A percentile compares a stretch with the other conserved stretches of the same genome.
phyloP scores from a whole-genome alignment of 2,113 vertebrate species.

The Malurus cyaneus region DNA sequence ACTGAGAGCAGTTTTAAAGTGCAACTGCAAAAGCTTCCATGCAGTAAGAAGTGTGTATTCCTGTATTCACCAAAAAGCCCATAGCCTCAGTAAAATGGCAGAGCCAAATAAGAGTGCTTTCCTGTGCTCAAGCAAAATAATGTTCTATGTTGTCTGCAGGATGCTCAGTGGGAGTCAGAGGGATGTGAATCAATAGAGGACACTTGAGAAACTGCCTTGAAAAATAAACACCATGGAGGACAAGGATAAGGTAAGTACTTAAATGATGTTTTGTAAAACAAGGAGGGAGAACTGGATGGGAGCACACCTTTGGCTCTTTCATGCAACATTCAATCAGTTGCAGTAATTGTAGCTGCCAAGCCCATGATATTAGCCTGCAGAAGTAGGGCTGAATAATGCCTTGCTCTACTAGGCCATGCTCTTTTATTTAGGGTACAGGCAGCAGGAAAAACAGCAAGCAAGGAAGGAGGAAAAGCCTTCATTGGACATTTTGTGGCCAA shows the following conservation, averaged over 20 bases:
- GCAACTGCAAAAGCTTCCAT: background rate
- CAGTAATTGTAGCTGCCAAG: background rate
- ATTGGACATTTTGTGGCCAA: background rate
- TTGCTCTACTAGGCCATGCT: background rate
- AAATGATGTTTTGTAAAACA: background rate
- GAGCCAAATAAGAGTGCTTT: background rate
- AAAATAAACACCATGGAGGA: background rate
- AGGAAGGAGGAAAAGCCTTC: background rate
- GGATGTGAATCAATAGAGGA: background rate
- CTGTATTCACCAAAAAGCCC: background rate
- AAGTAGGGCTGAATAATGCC: background rate
- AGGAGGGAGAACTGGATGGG: background rate
- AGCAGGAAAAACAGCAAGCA: background rate
- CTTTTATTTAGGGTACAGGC: background rate
- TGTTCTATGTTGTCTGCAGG: background rate
- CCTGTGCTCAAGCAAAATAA: background rate
- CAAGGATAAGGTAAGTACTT: background rate
- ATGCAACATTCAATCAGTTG: background rate
- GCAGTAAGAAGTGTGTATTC: background rate
- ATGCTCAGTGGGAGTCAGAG: background rate
- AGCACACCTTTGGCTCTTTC: background rate
- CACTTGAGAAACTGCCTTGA: background rate
- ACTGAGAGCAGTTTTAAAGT: background rate
- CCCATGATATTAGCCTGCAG: background rate
- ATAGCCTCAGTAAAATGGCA: background rate